A percentile compares a stretch with the other conserved stretches of the same genome.
Conservation (phyloP, 2,888 invertebrate species). For the Perithous albicinctus region DNA sequence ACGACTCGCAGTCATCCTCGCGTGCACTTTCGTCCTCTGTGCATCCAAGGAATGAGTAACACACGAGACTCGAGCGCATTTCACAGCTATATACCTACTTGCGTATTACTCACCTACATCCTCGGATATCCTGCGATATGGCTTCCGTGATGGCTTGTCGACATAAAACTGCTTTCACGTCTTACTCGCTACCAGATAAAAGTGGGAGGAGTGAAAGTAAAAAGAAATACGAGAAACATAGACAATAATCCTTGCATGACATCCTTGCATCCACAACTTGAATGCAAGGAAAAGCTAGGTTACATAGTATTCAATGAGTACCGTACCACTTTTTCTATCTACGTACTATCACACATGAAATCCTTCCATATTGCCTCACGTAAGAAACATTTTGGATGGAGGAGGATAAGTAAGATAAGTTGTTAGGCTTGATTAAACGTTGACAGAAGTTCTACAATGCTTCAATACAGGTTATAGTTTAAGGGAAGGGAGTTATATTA, state of each 20-base stretch:
- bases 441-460: not conserved
- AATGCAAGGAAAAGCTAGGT: not conserved
- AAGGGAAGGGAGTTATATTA: too few relatives aligned
- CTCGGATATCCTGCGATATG: constrained; percentile 38
- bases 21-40: constrained; percentile 23
- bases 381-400: not conserved
- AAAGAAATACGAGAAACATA: not conserved
- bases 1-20: constrained; percentile 64
- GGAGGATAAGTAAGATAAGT: not conserved
- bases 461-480: too few relatives aligned
- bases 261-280: not conserved
- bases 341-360: not conserved
- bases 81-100: constrained; percentile 22
- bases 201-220: not conserved
- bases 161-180: constrained; percentile 61
- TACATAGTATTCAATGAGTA: not conserved
- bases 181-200: not conserved
- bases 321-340: not conserved
- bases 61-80: constrained; percentile 20
- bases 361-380: not conserved
- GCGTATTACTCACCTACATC: constrained; percentile 38
- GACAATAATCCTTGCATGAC: constrained; percentile 2
- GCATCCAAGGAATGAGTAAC: constrained; percentile 38
- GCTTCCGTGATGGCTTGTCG: constrained; percentile 46
- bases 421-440: not conserved